Base-by-base conservation (phyloP, 1,140 invertebrate species). In the Bombus terrestris region DNA sequence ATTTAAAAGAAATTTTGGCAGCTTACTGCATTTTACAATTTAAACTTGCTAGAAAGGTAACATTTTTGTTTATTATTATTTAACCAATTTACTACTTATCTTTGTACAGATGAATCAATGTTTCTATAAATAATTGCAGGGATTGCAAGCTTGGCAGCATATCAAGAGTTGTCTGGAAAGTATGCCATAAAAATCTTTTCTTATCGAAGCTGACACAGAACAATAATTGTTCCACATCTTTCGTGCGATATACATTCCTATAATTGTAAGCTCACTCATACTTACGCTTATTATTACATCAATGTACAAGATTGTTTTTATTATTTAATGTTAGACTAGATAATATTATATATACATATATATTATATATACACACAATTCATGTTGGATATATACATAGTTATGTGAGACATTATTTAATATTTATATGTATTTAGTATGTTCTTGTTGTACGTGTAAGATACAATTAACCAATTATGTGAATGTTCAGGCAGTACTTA, bases 41-140 rank as follows among this genome's bases (percentile, higher is more conserved):
- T 79, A 98, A 98, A 95, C 96, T 97, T 90, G 97, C 97, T 78
- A 97, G 97, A 96, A 98, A 98, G 97, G 97, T 98, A 32, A 83
- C 72, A 39, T 79, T 89, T 8, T 86, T 47, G 47, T 28, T 47
- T 53, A 37, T 88, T 75, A 18, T 2, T 43, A 79, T 68, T 72
- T 72, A 68, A 68, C 66, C 57, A 32, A 62, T 77, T 59, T 69
- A 22, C 10, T 73, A 53, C 71, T 25, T 69, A 41, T 74, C 18
- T 15, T 43, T 9, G 35, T 41, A 10, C 43, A 68, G n/a, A 25
- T 66, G 18, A 28, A 71, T 74, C 43, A 62, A 82, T 57, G 69
- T n/a, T 78, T 41, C 66, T 41, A 32, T 71, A 53, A 69, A 71
- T 84, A 74, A 80, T 90, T 91, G 69, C 93, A 97, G 97, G 97